Percentiles rank a stretch among this genome's conserved stretches.
phyloP scores from a whole-genome alignment of 1,140 invertebrate species.

The Atta colombica region DNA sequence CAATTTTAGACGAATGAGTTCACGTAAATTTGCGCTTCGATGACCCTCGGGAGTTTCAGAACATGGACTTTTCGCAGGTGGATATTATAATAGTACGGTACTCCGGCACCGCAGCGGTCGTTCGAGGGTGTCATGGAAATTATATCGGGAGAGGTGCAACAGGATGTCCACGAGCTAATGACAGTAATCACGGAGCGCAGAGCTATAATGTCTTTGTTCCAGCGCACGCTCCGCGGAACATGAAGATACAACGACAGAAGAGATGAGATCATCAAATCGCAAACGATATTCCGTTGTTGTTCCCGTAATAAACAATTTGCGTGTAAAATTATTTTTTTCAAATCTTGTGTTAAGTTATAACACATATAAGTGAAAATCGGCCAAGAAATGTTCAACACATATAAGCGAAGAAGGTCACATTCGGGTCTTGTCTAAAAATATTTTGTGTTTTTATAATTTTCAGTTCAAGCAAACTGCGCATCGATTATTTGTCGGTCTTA shows the following conservation, averaged over 20 bases:
- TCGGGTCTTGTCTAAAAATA: no score
- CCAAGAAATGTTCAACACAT: no score
- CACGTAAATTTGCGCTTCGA: conserved; percentile 21
- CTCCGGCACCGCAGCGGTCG: conserved; percentile 11
- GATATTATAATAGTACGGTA: conserved; percentile 64
- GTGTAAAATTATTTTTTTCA: neutral
- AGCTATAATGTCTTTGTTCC: conserved; percentile 79
- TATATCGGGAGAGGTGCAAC: conserved; percentile 65
- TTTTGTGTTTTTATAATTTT: no score
- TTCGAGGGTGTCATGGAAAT: conserved; percentile 71
- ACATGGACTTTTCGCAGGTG: conserved; percentile 10
- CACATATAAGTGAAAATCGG: no score
- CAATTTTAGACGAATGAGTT: neutral
- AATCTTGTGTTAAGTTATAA: neutral
- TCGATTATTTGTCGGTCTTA: no score
- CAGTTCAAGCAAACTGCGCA: no score
- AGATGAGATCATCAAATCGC: conserved; percentile 24
- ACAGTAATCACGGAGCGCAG: conserved; percentile 72
- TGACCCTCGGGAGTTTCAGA: conserved; percentile 36
- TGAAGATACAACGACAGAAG: neutral
- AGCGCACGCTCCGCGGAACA: conserved; percentile 33
- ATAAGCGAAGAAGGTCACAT: no score
- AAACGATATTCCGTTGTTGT: conserved; percentile 25
- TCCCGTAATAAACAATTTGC: conserved; percentile 22
- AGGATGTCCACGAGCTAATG: conserved; percentile 76